Evolutionary conservation across 2,113 vertebrate species (phyloP).

Genomic region (Microcebus jonahi): DNA sequence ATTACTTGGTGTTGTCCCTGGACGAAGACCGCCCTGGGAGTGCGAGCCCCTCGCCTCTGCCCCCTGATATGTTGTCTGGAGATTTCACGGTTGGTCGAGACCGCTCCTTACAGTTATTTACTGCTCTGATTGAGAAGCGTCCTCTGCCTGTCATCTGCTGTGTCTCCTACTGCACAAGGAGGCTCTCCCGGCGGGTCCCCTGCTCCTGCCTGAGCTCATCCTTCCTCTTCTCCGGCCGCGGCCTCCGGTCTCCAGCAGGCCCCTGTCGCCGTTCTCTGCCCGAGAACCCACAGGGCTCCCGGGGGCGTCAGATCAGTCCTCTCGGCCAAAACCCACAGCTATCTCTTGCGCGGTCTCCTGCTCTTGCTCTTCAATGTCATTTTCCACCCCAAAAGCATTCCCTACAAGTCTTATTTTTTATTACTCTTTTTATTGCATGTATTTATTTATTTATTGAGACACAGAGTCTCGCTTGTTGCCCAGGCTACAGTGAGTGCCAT

Average conservation of each 20-base stretch:
- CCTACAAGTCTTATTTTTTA: not conserved
- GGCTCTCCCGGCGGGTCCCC: not conserved
- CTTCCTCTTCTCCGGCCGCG: not conserved
- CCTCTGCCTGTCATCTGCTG: not conserved
- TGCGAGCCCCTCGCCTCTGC: not conserved
- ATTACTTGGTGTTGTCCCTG: not conserved
- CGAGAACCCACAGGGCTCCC: not conserved
- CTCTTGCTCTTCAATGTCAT: not conserved
- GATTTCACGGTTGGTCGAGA: not conserved
- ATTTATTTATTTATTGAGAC: too few relatives aligned
- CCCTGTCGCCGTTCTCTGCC: not conserved
- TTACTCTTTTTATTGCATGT: too few relatives aligned
- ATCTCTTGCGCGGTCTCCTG: not conserved
- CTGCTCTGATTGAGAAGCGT: not conserved
- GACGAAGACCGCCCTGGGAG: not conserved
- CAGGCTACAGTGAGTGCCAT: too few relatives aligned
- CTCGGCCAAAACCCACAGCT: not conserved
- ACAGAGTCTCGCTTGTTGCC: too few relatives aligned
- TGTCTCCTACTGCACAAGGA: not conserved
- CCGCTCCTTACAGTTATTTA: not conserved
- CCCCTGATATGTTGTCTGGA: not conserved
- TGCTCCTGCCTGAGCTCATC: not conserved
- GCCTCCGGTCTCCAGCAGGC: not conserved
- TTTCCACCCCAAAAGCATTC: not conserved
- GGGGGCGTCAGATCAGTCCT: fast-evolving